A percentile compares a stretch with the other conserved stretches of the same genome.
These are phyloP conservation scores for Nannoperca obscura DNA, from an alignment of 2,797 vertebrate species.

Conservation along the genomic window DNA sequence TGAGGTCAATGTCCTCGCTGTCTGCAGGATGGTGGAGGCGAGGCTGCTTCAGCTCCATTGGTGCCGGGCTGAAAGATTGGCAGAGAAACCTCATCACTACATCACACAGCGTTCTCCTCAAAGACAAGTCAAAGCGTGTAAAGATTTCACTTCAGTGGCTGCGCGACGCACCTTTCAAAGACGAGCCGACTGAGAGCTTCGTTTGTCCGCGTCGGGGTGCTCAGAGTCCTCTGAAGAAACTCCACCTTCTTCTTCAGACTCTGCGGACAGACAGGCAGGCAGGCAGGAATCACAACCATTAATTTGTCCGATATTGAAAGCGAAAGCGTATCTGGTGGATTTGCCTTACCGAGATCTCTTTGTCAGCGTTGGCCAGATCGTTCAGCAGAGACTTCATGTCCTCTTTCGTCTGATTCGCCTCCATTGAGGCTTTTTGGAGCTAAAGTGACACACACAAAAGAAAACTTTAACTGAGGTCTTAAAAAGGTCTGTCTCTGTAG, in stretches of 20 bases:
- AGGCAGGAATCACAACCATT: not conserved
- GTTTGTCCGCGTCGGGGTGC: constrained; percentile 89
- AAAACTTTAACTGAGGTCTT: no score
- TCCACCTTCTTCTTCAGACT: constrained; percentile 95
- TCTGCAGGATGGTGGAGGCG: constrained; percentile 82
- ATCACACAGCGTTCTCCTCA: not conserved
- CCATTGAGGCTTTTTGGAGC: constrained; percentile 87
- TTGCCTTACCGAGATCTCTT: constrained; percentile 90
- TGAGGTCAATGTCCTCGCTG: constrained; percentile 89
- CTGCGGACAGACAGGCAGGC: constrained; percentile 71
- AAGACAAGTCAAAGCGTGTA: accelerated
- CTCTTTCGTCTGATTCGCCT: constrained; percentile 85
- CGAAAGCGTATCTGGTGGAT: not conserved
- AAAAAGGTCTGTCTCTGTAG: no score
- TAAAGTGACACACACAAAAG: constrained; percentile 64
- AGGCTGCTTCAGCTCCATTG: constrained; percentile 87
- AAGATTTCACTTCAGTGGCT: not conserved
- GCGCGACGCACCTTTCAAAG: constrained; percentile 89
- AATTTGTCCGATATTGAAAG: not conserved
- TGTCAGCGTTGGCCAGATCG: constrained; percentile 91
- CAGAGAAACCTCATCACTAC: constrained; percentile 3
- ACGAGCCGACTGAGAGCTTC: constrained; percentile 91
- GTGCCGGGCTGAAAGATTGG: constrained; percentile 85
- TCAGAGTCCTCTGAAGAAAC: constrained; percentile 94
- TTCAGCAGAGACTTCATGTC: constrained; percentile 91